These are phyloP conservation scores for Agrotis ipsilon DNA, from an alignment of 2,888 invertebrate species.

Conservation along the genomic window DNA sequence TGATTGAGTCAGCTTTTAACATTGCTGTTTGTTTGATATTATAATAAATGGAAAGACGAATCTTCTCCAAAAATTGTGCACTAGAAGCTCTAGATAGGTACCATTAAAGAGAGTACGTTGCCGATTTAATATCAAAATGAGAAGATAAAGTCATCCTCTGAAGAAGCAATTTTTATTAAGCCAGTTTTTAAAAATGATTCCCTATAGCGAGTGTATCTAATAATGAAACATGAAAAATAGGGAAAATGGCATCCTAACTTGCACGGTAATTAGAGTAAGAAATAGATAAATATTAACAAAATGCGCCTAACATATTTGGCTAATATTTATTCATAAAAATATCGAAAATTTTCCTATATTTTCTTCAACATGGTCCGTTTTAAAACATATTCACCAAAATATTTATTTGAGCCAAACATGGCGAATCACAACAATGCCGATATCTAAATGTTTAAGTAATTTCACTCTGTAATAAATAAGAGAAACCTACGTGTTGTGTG, in stretches of 20 bases:
- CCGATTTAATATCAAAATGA: neutral
- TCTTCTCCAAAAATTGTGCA: constrained; percentile 27
- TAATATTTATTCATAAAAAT: constrained; percentile 45
- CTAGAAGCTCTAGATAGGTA: constrained; percentile 45
- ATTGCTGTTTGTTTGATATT: neutral
- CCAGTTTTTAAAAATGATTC: too few relatives aligned
- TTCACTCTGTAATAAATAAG: constrained; percentile 33
- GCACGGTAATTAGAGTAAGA: constrained; percentile 14
- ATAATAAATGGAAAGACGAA: constrained; percentile 6
- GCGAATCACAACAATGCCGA: constrained; percentile 50
- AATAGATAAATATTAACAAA: constrained; percentile 13
- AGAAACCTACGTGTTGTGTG: constrained; percentile 38
- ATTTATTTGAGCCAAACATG: constrained; percentile 44
- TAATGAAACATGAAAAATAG: constrained; percentile 12
- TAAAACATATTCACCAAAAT: constrained; percentile 35
- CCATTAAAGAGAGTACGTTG: constrained; percentile 12
- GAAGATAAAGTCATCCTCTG: neutral
- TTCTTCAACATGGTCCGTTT: constrained; percentile 37
- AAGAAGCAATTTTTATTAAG: neutral
- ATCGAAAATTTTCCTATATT: constrained; percentile 38
- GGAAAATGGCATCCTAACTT: neutral
- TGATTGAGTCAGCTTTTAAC: constrained; percentile 2
- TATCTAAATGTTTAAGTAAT: constrained; percentile 27
- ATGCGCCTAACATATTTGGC: constrained; percentile 15
- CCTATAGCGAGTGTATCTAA: neutral